Conservation (phyloP, 2,888 invertebrate genomes). For the Chromoteleia sp. region DNA sequence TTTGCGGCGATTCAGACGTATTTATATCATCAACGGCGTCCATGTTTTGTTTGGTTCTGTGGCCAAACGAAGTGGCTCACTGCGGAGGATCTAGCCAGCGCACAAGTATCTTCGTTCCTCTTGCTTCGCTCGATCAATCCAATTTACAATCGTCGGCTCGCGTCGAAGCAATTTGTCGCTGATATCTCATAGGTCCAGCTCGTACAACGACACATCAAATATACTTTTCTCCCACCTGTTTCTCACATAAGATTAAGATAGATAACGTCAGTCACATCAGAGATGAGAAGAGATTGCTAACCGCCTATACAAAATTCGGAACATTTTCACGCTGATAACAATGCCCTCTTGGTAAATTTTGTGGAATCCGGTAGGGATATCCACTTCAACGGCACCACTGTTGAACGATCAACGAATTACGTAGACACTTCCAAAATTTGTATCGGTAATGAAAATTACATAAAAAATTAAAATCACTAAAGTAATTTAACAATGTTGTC, state of each 20-base stretch:
- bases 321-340: too few species aligned
- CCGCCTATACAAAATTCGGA: too few species aligned
- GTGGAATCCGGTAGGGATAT: too few species aligned
- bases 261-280: constrained; percentile 4
- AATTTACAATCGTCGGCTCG: neutral
- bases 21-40: constrained; percentile 81
- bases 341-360: too few species aligned
- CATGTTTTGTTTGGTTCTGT: constrained; percentile 81
- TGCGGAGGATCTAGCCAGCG: neutral
- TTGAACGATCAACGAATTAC: too few species aligned
- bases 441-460: too few species aligned
- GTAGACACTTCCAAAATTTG: too few species aligned
- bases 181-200: constrained; percentile 11
- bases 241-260: constrained; percentile 7
- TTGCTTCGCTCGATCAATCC: neutral
- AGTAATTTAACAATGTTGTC: too few species aligned
- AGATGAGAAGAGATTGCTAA: too few species aligned
- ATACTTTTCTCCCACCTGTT: constrained; percentile 43
- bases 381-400: too few species aligned
- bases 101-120: neutral
- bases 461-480: too few species aligned
- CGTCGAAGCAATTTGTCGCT: neutral
- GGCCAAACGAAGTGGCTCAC: constrained; percentile 40
- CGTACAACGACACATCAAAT: neutral
- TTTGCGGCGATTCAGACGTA: constrained; percentile 77